Base-by-base conservation (phyloP, 2,888 invertebrate species). In the Cecidostiba fungosa region DNA sequence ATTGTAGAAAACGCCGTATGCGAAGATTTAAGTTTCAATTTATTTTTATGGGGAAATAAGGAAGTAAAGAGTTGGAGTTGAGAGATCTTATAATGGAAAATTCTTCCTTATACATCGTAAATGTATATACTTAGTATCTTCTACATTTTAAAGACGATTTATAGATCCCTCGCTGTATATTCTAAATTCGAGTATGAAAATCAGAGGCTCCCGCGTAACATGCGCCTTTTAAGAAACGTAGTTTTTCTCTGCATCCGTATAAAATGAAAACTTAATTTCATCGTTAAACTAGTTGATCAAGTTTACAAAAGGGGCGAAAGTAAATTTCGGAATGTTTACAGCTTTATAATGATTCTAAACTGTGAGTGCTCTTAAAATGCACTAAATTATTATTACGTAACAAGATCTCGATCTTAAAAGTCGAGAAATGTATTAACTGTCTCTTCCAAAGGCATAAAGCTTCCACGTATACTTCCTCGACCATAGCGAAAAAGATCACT, bases 261-360 rank as follows among this genome's bases (percentile, higher is more conserved):
- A 10, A 14, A 66, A 70, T 70, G 32, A 43, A 73, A 73, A 73
- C 43, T 47, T 43, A 73, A 47, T 47, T 26, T 47, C 23, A 47
- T 26, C 73, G 43, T 73, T 47, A 23, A 73, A 73, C 73, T 73
- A 26, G 43, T 47, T 73, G 47, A 32, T 73, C 73, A 26, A 73
- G 73, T 73, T 43, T 73, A 73, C 47, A 73, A 73, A 73, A 43
- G 47, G 43, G 26, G 43, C 73, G 73, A 47, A 43, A 73, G 73
- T 73, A 26, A 47, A 23, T 23, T 23, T 73, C 32, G 39, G 39
- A 72, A 36, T 16, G 19, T 23, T 73, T 14, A 26, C 23, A 23
- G 19, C 50, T 50, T 50, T 26, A 5, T 54, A 62, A 62, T 26
- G 62, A 62, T 62, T 26, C 62, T 0, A 23, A 62, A 26, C 62